Evolutionary conservation across 2,888 invertebrate species (phyloP), one percentile per base, ranked within the genome.

Genomic region (Spodoptera picta): DNA sequence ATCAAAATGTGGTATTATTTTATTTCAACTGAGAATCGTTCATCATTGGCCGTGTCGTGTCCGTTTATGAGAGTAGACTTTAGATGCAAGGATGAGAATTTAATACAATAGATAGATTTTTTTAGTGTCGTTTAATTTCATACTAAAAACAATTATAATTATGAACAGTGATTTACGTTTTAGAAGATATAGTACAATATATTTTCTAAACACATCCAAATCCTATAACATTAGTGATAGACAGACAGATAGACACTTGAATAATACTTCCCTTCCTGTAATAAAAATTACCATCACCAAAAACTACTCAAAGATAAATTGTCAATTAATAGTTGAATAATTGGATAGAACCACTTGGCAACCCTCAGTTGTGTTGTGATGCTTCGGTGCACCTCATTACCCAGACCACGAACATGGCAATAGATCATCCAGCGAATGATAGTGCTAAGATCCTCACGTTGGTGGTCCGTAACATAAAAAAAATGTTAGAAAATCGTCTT

Each of bases 371-470:
- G 67, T 78, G 27, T 43, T 76, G 67, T 78, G 88, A 84, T 86
- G 87, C 86, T 89, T 89, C 86, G 83, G 83, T 90, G 88, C 92
- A 88, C 75, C 80, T 84, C 84, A 81, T 84, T 84, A 84, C 75
- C 76, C 75, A 79, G 73, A 78, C 80, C 83, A 82, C 80, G 71
- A 81, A 82, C 83, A 86, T 70, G 86, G 82, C 85, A 87, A 92
- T 91, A 91, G 92, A 93, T 93, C 92, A 91, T 92, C 88, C 88
- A 86, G 88, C 86, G 77, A 87, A 77, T 86, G 93, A 93, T 92
- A 92, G 90, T 90, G 91, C 88, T 89, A 88, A 90, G 91, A 90
- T 87, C 85, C 87, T 77, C 81, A 85, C 82, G 83, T 83, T 83
- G 94, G 94, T 94, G 94, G 94, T 93, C 94, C 83, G 92, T 58